Percentiles rank a stretch among this genome's conserved stretches.
Conservation (phyloP, 2,888 invertebrate genomes). For the Drosophila greeni region DNA sequence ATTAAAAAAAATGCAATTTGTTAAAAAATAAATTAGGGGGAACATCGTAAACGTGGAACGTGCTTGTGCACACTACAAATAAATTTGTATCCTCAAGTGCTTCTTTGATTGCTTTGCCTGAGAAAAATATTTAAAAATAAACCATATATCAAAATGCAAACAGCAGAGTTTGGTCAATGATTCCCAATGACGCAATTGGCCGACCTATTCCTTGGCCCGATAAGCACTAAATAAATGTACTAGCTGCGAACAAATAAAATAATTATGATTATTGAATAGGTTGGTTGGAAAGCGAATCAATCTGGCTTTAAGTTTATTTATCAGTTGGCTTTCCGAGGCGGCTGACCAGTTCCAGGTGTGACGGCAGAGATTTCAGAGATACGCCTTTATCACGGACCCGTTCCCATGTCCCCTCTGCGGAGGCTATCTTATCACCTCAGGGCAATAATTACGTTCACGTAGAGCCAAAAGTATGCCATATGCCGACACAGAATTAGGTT, state of each 20-base stretch:
- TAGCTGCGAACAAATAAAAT: constrained; percentile 6
- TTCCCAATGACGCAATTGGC: constrained; percentile 55
- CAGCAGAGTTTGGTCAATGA: constrained; percentile 33
- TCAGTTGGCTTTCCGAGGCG: constrained; percentile 11
- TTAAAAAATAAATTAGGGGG: not conserved
- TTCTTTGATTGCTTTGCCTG: constrained; percentile 6
- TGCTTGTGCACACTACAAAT: constrained; percentile 1
- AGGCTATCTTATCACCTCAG: constrained; percentile 52
- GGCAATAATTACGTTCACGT: constrained; percentile 25
- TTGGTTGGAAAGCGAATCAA: constrained; percentile 40
- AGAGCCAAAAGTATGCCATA: constrained; percentile 24
- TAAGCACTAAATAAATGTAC: constrained; percentile 42
- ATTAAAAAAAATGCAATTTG: not conserved
- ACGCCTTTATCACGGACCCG: constrained; percentile 41
- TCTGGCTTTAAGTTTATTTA: constrained; percentile 42
- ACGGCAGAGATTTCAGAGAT: constrained; percentile 55
- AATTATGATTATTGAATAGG: constrained; percentile 5
- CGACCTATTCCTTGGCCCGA: constrained; percentile 29
- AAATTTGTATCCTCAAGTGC: constrained; percentile 12
- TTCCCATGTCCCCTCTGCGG: constrained; percentile 29
- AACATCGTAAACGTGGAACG: not conserved
- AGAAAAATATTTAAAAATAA: constrained; percentile 29
- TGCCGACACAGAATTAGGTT: not conserved
- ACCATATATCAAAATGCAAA: constrained; percentile 35
- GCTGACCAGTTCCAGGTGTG: constrained; percentile 49